A percentile compares a stretch with the other conserved stretches of the same genome.
These are phyloP conservation scores for Doryteuthis pealeii DNA, from an alignment of 1,140 invertebrate species.

Conservation along the genomic window DNA sequence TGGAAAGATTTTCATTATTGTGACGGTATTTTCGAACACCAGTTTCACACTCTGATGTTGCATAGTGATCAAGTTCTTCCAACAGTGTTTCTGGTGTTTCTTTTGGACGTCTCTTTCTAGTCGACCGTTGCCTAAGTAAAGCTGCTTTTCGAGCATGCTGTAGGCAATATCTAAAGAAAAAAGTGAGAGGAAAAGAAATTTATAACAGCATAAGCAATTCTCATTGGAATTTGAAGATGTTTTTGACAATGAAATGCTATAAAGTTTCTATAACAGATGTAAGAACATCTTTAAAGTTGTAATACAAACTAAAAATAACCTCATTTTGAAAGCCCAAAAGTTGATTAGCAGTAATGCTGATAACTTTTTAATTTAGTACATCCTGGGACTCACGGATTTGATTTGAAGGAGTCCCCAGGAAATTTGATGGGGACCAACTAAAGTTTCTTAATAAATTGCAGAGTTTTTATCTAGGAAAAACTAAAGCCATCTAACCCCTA, in stretches of 20 bases:
- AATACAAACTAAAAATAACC: no score
- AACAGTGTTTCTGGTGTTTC: constrained; percentile 67
- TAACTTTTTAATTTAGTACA: no score
- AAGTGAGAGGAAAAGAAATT: not conserved
- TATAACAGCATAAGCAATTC: not conserved
- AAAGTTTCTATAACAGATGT: no score
- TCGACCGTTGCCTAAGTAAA: constrained; percentile 64
- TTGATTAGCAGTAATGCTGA: no score
- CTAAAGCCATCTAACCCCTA: no score
- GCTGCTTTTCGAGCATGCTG: constrained; percentile 69
- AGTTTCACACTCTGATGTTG: constrained; percentile 15
- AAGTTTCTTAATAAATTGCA: no score
- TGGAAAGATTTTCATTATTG: constrained; percentile 33
- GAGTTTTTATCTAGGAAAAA: no score
- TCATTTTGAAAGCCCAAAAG: no score
- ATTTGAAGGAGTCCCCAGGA: no score
- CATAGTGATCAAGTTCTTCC: constrained; percentile 55
- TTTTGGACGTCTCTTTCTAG: constrained; percentile 63
- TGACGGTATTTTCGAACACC: constrained; percentile 11
- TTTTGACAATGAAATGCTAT: not conserved
- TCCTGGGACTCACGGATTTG: no score
- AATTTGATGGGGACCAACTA: no score
- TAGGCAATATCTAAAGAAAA: constrained; percentile 66
- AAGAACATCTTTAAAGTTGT: no score
- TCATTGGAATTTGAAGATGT: not conserved